Base-by-base conservation (phyloP, 1,140 invertebrate species). In the Brachionus plicatilis region DNA sequence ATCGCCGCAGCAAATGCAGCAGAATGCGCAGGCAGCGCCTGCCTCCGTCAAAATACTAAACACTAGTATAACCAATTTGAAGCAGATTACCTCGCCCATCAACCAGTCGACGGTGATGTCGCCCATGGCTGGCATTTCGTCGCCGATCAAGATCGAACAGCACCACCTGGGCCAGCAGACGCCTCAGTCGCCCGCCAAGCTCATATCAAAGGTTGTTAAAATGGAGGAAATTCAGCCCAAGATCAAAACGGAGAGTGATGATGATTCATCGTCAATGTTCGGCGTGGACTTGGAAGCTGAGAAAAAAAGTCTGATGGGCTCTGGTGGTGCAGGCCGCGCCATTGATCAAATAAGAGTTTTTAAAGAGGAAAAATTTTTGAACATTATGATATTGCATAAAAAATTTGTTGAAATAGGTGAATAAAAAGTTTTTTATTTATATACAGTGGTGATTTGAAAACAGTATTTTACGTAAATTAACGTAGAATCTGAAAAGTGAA, bases 321-420 rank as follows among this genome's bases (percentile, higher is more conserved):
- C 56, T 20, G 20, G 33, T 50, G 8, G 17, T 14, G 6, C 68
- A 0, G 60, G 33, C 2, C 65, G 29, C n/a, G 27, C 11, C 5
- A 27, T 83, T 1, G 56, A 83, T 9, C 56, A 68, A 83, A 83
- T 68, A 20, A 68, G 37, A 17, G n/a, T 14, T 56, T 83, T 8
- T 68, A 68, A 83, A 45, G 56, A 68, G 33, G 60, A 83, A 68
- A 83, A 68, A 50, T 68, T 83, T 83, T 27, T 66, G 1, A 83
- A 68, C 7, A 50, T 83, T 45, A 50, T 83, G 43, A 83, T 83
- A 70, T 29, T 83, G 5, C 60, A 83, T 68, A 68, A 72, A 72
- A 68, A 68, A 56, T 76, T 86, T 85, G 85, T 85, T 12, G 45
- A 68, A 89, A 86, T 90, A 72, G 68, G 68, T 72, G 47, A 72